phyloP scores from a whole-genome alignment of 1,140 invertebrate genomes.

The Frieseomelitta varia region DNA sequence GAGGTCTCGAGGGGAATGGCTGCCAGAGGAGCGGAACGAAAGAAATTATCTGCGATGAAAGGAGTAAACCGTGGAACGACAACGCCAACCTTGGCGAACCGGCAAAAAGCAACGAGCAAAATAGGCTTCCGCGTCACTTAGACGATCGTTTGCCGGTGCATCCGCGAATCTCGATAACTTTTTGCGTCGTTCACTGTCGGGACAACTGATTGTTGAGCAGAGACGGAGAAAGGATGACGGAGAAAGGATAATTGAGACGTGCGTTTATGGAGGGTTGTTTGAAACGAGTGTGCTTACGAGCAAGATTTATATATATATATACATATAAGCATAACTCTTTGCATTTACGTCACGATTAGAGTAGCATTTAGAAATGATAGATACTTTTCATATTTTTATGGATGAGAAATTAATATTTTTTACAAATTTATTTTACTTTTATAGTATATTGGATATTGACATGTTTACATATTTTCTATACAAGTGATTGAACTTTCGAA shows the following conservation, averaged over 20 bases:
- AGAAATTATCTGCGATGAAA: conserved; percentile 51
- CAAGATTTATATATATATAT: too few relatives aligned
- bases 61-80: conserved; percentile 36
- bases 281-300: background rate
- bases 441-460: too few relatives aligned
- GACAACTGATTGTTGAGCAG: background rate
- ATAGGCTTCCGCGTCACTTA: background rate
- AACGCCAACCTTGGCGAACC: background rate
- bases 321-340: too few relatives aligned
- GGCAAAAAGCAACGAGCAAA: conserved; percentile 11
- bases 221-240: background rate
- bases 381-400: too few relatives aligned
- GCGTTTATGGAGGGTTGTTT: background rate
- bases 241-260: background rate
- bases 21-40: conserved; percentile 20
- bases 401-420: too few relatives aligned
- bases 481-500: too few relatives aligned
- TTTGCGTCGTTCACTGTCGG: background rate
- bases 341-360: too few relatives aligned
- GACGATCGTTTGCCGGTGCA: background rate
- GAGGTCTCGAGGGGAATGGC: conserved; percentile 14
- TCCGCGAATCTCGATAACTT: background rate
- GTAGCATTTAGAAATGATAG: too few relatives aligned
- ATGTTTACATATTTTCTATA: too few relatives aligned
- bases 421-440: too few relatives aligned